Base-by-base conservation (phyloP, 1,140 invertebrate genomes). In the Papilio dardanus region DNA sequence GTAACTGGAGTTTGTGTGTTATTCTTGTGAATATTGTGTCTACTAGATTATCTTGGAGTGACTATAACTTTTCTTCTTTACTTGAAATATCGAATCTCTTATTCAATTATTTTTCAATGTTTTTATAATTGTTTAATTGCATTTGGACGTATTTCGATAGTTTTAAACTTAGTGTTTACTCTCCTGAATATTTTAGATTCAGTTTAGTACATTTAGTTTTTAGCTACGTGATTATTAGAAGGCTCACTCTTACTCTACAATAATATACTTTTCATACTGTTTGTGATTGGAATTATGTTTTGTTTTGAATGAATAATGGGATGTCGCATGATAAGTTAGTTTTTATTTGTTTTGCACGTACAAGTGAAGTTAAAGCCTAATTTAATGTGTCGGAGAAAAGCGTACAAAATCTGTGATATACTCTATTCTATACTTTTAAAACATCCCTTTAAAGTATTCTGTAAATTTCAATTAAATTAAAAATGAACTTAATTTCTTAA, bases 261-360 rank as follows among this genome's bases (percentile, higher is more conserved):
- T 85, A 67, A 79, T 79, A 85, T 80, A 82, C 79, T 83, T 84
- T 71, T 71, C 69, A 58, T 58, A 58, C 21, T 58, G 30, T 71
- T 31, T 71, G 76, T 84, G 77, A 79, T 83, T 86, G 80, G 76
- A 83, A 76, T 83, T 76, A 73, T 75, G 68, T 84, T 86, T 87
- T 87, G 35, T 85, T 86, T 84, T 83, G 85, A 81, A 81, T 86
- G 77, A 83, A 81, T 78, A 78, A 81, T 89, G 86, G 83, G 81
- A 89, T 87, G 87, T 83, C 82, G 90, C 90, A 92, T 92, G 90
- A 75, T 84, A 81, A 85, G 78, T 77, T 89, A 90, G 88, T 84
- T 74, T 58, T 79, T 86, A 74, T 85, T 83, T 89, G 81, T 91
- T 84, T 58, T 92, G 88, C 88, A 90, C 88, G 90, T 84, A 68